phyloP scores from a whole-genome alignment of 2,888 invertebrate genomes.

The Tortricodes alternella region DNA sequence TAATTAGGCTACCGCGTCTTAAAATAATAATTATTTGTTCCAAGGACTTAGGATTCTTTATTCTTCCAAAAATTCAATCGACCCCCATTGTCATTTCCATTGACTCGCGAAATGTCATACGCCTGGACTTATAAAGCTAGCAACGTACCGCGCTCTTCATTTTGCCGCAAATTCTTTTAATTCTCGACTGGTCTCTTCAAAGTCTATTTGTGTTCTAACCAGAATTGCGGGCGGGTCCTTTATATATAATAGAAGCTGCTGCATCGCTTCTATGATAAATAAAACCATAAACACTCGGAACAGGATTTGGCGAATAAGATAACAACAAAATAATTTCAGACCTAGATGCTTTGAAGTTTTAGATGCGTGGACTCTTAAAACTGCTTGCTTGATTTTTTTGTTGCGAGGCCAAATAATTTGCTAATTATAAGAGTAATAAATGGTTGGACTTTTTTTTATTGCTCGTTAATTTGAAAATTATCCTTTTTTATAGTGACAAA shows the following conservation, averaged over 20 bases:
- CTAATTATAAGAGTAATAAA: no score
- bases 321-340: slow-evolving; percentile 10
- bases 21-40: no score
- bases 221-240: background rate
- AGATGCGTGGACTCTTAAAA: background rate
- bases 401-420: no score
- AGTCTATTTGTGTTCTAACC: background rate
- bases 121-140: slow-evolving; percentile 3
- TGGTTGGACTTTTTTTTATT: no score
- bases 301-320: slow-evolving; percentile 14
- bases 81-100: no score
- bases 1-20: no score
- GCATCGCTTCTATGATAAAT: background rate
- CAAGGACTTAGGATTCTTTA: no score
- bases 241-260: slow-evolving; percentile 11
- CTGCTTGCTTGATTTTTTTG: no score
- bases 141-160: slow-evolving; percentile 30
- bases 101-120: background rate
- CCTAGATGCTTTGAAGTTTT: slow-evolving; percentile 5
- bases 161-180: background rate
- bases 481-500: no score
- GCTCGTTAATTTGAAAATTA: no score
- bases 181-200: background rate
- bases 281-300: slow-evolving; percentile 1
- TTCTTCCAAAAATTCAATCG: no score